phyloP scores from a whole-genome alignment of 2,888 invertebrate genomes.

The Schrankia costaestrigalis region DNA sequence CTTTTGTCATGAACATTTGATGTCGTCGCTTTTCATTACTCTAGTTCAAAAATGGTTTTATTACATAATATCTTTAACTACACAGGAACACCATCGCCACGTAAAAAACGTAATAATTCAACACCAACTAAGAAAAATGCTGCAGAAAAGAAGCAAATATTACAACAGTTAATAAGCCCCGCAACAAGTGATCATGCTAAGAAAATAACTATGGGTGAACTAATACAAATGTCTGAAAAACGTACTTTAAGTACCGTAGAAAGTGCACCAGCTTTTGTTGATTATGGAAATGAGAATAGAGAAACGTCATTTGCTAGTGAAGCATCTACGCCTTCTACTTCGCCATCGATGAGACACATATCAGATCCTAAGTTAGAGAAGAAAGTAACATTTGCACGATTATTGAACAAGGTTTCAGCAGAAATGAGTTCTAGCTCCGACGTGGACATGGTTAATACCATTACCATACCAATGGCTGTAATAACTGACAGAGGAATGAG shows the following conservation, averaged over 20 bases:
- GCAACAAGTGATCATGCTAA: constrained; percentile 82
- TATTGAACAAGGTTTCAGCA: constrained; percentile 87
- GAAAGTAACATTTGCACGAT: constrained; percentile 88
- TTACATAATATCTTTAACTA: constrained; percentile 33
- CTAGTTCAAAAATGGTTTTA: constrained; percentile 15
- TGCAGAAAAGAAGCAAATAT: constrained; percentile 88
- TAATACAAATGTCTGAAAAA: constrained; percentile 87
- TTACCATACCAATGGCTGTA: constrained; percentile 72
- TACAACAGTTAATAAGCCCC: constrained; percentile 88
- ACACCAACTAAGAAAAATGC: constrained; percentile 88
- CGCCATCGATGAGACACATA: constrained; percentile 79
- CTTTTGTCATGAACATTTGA: constrained; percentile 54
- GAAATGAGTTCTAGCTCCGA: constrained; percentile 90
- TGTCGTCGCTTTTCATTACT: constrained; percentile 58
- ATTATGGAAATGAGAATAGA: constrained; percentile 73
- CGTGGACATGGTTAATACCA: constrained; percentile 81
- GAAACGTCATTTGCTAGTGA: constrained; percentile 83
- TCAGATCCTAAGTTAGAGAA: constrained; percentile 87
- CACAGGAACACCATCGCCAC: constrained; percentile 87
- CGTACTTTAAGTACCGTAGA: constrained; percentile 70
- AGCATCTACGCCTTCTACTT: constrained; percentile 73
- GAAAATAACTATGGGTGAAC: constrained; percentile 86
- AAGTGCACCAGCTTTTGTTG: constrained; percentile 72
- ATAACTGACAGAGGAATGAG: constrained; percentile 63
- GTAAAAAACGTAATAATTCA: constrained; percentile 89